phyloP scores from a whole-genome alignment of 2,888 invertebrate genomes.

The Mythimna ferrago region DNA sequence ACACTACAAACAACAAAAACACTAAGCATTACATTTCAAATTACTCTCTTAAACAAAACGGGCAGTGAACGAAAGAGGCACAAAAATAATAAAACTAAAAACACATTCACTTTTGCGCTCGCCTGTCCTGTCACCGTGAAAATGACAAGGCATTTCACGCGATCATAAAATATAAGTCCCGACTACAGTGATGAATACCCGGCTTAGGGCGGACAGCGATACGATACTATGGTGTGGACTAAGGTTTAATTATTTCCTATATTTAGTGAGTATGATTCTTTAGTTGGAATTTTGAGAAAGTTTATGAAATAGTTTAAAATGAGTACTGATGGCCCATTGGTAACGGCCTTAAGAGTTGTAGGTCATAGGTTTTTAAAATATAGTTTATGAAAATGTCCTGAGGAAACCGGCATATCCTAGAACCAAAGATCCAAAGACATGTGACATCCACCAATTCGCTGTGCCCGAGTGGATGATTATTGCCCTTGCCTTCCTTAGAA shows the following conservation, averaged over 20 bases:
- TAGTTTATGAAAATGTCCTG: too few relatives aligned
- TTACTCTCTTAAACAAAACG: constrained; percentile 13
- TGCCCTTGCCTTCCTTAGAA: too few relatives aligned
- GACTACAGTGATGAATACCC: constrained; percentile 64
- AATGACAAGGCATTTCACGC: constrained; percentile 76
- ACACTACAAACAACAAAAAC: not conserved
- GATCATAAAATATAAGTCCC: constrained; percentile 71
- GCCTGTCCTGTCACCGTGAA: constrained; percentile 66
- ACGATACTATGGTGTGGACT: constrained; percentile 29
- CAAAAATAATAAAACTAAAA: constrained; percentile 6
- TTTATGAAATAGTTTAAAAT: too few relatives aligned
- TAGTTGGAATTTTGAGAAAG: too few relatives aligned
- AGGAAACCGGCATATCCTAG: too few relatives aligned
- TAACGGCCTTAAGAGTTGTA: too few relatives aligned
- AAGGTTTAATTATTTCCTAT: constrained; percentile 40
- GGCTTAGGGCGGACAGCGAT: constrained; percentile 54
- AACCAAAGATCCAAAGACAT: too few relatives aligned
- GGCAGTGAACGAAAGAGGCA: constrained; percentile 4
- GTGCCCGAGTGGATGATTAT: too few relatives aligned
- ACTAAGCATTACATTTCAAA: constrained; percentile 21
- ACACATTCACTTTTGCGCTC: constrained; percentile 31
- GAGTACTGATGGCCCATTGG: too few relatives aligned
- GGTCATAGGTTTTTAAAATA: too few relatives aligned
- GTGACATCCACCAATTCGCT: too few relatives aligned
- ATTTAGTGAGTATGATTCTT: not conserved